Evolutionary conservation across 1,140 invertebrate species (phyloP).

Genomic region (Solen grandis): DNA sequence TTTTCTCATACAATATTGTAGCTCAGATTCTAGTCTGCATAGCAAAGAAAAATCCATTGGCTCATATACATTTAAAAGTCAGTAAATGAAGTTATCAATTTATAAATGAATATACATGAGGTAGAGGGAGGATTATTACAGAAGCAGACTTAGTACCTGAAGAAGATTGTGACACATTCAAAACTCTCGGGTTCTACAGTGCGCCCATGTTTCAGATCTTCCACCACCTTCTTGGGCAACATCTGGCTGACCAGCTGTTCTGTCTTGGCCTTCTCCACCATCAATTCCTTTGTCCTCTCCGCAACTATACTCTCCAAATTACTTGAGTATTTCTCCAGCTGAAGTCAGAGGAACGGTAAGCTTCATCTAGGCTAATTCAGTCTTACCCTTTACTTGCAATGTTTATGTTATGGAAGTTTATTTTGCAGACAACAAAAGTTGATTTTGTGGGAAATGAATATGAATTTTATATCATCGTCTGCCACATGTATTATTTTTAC

Average conservation of each 20-base stretch:
- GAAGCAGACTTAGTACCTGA: conserved; percentile 67
- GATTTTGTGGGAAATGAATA: neutral
- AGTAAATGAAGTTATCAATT: too few relatives aligned
- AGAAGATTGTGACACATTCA: conserved; percentile 92
- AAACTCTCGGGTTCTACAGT: conserved; percentile 94
- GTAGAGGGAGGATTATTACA: neutral
- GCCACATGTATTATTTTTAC: neutral
- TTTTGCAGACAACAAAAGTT: neutral
- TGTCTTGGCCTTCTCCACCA: conserved; percentile 95
- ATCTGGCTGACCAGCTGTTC: conserved; percentile 93
- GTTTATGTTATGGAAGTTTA: neutral
- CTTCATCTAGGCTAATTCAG: neutral
- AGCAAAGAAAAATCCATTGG: too few relatives aligned
- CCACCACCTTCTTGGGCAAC: conserved; percentile 89
- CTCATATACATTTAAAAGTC: too few relatives aligned
- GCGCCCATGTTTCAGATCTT: conserved; percentile 89
- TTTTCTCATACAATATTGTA: too few relatives aligned
- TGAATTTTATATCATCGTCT: too few relatives aligned
- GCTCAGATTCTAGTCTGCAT: too few relatives aligned
- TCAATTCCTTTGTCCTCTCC: conserved; percentile 92
- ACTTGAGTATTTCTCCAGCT: conserved; percentile 94
- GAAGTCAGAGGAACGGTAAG: conserved; percentile 1
- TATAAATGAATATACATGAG: neutral
- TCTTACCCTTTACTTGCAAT: neutral
- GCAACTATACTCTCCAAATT: conserved; percentile 94